phyloP scores from a whole-genome alignment of 2,888 invertebrate species.

The Synanthedon vespiformis region DNA sequence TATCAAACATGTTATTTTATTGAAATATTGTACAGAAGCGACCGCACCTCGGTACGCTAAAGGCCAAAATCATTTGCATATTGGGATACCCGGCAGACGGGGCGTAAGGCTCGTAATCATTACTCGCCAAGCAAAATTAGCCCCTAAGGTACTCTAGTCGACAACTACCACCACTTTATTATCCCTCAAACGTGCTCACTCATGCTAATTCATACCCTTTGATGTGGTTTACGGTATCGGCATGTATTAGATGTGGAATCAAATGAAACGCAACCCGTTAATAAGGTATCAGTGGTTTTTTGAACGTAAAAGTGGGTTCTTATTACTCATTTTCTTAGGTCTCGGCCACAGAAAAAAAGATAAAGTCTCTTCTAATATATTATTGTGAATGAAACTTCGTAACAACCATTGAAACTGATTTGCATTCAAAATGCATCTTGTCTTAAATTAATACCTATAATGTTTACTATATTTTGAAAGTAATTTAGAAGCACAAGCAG shows the following conservation, averaged over 20 bases:
- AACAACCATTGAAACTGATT: no score
- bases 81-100: constrained; percentile 43
- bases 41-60: constrained; percentile 31
- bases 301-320: not conserved
- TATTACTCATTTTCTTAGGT: no score
- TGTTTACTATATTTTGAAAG: no score
- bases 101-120: constrained; percentile 54
- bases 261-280: constrained; percentile 9
- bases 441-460: no score
- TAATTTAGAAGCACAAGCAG: no score
- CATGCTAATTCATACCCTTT: constrained; percentile 63
- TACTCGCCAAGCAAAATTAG: constrained; percentile 59
- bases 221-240: constrained; percentile 46
- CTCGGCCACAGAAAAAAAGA: no score
- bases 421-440: no score
- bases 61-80: constrained; percentile 66
- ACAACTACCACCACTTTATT: constrained; percentile 58
- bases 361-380: no score
- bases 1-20: constrained; percentile 12
- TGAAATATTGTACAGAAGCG: constrained; percentile 21
- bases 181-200: constrained; percentile 56
- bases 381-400: no score
- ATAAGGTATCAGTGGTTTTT: not conserved
- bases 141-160: constrained; percentile 62
- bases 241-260: constrained; percentile 15